Conservation (phyloP, 1,140 invertebrate species). For the Listronotus oregonensis region DNA sequence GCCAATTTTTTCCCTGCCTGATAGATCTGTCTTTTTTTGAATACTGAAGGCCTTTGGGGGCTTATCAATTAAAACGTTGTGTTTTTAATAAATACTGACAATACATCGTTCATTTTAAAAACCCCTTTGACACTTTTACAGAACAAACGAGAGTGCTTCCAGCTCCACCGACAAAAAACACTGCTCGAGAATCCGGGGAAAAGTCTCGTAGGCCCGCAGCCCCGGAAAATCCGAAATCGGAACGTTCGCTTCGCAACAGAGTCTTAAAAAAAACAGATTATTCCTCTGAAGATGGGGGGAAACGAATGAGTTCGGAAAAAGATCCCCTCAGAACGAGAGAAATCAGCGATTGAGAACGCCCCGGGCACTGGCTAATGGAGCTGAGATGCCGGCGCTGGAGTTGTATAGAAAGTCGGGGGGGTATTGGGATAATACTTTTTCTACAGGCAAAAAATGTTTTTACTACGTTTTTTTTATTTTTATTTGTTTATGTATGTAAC, state of each 20-base stretch:
- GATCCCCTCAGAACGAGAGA: slow-evolving; percentile 41
- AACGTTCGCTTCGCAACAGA: slow-evolving; percentile 11
- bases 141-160: slow-evolving; percentile 25
- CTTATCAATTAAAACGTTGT: no score
- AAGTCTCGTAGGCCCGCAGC: neutral
- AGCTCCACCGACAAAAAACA: slow-evolving; percentile 34
- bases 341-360: slow-evolving; percentile 47
- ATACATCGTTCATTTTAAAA: no score
- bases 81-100: no score
- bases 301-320: slow-evolving; percentile 40
- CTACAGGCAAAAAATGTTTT: slow-evolving; percentile 7
- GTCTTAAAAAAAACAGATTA: slow-evolving; percentile 58
- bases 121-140: no score
- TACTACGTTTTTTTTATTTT: no score
- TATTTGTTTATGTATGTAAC: no score
- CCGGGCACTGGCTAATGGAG: slow-evolving; percentile 34
- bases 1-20: no score
- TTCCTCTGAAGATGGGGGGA: slow-evolving; percentile 60
- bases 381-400: slow-evolving; percentile 48
- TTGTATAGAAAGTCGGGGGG: slow-evolving; percentile 67
- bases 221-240: neutral
- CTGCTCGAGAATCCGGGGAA: slow-evolving; percentile 13
- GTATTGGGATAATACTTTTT: slow-evolving; percentile 69
- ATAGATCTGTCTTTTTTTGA: no score
- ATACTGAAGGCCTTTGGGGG: no score